Percentiles rank a stretch among this genome's conserved stretches.
These are phyloP conservation scores for Lepus timidus DNA, from an alignment of 2,113 vertebrate genomes.

Conservation along the genomic window DNA sequence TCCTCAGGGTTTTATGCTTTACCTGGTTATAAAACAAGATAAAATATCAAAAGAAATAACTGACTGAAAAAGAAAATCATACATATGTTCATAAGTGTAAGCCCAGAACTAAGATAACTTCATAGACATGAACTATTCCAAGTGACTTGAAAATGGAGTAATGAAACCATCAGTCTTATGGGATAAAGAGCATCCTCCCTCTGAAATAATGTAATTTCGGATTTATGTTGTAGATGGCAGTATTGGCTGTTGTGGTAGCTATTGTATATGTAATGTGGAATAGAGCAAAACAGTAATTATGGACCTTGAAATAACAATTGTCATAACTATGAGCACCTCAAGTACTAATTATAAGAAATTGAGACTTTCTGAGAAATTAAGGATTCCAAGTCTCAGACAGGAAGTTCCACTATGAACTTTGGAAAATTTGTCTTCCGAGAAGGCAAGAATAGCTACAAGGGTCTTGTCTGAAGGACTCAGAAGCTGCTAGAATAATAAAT, in stretches of 20 bases:
- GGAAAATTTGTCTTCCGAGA: neutral
- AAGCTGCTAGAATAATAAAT: accelerated
- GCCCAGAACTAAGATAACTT: neutral
- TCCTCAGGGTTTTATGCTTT: neutral
- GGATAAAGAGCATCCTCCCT: neutral
- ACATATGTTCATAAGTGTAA: neutral
- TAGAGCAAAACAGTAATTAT: neutral
- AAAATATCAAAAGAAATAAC: neutral
- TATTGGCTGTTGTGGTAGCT: neutral
- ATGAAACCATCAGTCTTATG: neutral
- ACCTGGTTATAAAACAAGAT: slow-evolving; percentile 38
- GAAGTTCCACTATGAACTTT: neutral
- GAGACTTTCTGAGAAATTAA: neutral
- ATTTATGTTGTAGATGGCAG: neutral
- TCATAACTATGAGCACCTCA: neutral
- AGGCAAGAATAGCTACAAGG: neutral
- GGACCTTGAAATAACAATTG: neutral
- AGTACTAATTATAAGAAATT: neutral
- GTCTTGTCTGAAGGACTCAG: neutral
- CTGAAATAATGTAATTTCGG: neutral
- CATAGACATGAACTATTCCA: neutral
- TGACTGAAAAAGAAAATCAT: slow-evolving; percentile 42
- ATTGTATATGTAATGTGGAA: neutral
- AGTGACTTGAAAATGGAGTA: neutral
- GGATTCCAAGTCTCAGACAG: neutral